These are phyloP conservation scores for Scylla paramamosain DNA, from an alignment of 1,140 invertebrate species.

Conservation along the genomic window DNA sequence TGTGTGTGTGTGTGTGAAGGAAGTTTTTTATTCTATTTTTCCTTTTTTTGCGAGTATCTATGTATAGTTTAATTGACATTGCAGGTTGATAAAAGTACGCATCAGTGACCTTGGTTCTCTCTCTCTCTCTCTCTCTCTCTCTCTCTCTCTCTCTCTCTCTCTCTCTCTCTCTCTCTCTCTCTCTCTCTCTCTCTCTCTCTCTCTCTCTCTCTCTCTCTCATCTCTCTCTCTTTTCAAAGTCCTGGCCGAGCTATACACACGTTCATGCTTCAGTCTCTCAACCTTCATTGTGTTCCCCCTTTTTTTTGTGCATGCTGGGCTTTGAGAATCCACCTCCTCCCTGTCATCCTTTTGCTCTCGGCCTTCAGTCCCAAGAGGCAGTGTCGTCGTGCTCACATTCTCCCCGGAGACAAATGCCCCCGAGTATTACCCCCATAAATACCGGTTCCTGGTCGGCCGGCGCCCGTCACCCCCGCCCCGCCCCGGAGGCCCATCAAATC, in stretches of 20 bases:
- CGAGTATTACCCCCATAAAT: conserved; percentile 48
- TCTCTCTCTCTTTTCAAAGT: too few species aligned
- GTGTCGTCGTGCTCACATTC: conserved; percentile 2
- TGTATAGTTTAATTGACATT: neutral
- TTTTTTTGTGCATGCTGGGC: neutral
- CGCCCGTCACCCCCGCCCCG: conserved; percentile 30
- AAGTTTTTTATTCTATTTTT: too few species aligned
- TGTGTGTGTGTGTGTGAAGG: neutral
- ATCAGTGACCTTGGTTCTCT: neutral
- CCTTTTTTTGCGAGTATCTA: neutral
- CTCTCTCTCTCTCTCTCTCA: too few species aligned
- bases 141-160: neutral
- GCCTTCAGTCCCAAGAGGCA: neutral
- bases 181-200: too few species aligned
- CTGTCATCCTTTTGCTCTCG: neutral
- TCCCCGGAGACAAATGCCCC: conserved; percentile 25
- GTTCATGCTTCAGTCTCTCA: neutral
- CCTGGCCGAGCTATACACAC: neutral
- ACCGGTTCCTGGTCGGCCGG: neutral
- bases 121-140: too few species aligned
- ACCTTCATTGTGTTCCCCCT: neutral
- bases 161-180: neutral
- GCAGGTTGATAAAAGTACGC: neutral
- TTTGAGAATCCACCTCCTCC: neutral
- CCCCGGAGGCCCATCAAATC: conserved; percentile 47